These are phyloP conservation scores for Egretta garzetta DNA, from an alignment of 2,113 vertebrate genomes.

Conservation along the genomic window DNA sequence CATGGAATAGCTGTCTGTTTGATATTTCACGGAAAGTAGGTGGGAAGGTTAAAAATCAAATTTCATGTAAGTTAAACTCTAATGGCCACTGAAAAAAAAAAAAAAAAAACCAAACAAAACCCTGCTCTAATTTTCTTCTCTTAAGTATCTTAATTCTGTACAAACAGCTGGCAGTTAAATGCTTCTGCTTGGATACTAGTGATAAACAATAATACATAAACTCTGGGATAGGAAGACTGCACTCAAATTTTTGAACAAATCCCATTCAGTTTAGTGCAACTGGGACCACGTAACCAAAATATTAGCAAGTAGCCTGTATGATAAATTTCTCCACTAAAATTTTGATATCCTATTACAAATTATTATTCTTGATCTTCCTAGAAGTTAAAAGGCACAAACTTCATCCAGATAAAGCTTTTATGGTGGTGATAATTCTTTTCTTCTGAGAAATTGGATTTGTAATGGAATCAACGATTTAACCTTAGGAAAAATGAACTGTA, in stretches of 20 bases:
- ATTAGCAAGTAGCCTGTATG: neutral
- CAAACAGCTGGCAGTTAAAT: neutral
- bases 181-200: neutral
- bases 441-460: constrained; percentile 28
- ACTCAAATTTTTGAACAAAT: neutral
- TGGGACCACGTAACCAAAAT: neutral
- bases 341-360: neutral
- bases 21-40: neutral
- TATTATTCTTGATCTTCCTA: constrained; percentile 9
- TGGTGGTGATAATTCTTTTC: constrained; percentile 9
- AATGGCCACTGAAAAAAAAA: neutral
- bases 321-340: neutral
- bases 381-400: constrained; percentile 21
- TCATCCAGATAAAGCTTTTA: constrained; percentile 28
- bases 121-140: neutral
- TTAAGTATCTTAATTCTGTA: neutral
- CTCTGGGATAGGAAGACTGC: neutral
- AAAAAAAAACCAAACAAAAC: no score
- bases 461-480: constrained; percentile 27
- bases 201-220: neutral
- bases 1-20: neutral
- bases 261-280: neutral
- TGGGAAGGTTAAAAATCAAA: neutral
- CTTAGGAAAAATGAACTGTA: constrained; percentile 24
- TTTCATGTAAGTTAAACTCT: neutral